Evolutionary conservation across 2,888 invertebrate genomes (phyloP).

Genomic region (Malthinus flaveolus): DNA sequence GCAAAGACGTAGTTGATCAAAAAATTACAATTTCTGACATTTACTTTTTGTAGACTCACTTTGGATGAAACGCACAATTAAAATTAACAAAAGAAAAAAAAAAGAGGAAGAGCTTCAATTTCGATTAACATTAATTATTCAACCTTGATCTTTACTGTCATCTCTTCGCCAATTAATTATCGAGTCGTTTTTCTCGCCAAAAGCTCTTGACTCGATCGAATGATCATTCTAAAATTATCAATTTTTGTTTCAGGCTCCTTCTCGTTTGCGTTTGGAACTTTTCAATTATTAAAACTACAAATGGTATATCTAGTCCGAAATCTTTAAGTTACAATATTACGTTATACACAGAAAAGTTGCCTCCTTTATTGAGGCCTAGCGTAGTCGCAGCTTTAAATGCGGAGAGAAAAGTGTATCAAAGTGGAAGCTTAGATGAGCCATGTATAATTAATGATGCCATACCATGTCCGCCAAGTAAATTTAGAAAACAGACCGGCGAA

Average conservation of each 20-base stretch:
- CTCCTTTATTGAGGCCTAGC: conserved; percentile 46
- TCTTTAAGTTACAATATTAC: conserved; percentile 41
- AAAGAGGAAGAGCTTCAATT: neutral
- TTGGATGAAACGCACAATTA: neutral
- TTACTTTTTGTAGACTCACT: conserved; percentile 1
- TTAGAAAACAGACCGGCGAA: conserved; percentile 77
- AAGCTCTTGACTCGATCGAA: too few relatives aligned
- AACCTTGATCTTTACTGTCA: neutral
- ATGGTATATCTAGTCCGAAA: conserved; percentile 1
- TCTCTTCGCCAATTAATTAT: too few relatives aligned
- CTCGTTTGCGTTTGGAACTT: neutral
- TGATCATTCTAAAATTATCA: too few relatives aligned
- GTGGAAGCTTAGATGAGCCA: conserved; percentile 38
- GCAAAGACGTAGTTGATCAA: too few relatives aligned
- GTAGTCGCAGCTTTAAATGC: conserved; percentile 46
- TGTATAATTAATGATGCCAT: conserved; percentile 56
- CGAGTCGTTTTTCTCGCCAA: too few relatives aligned
- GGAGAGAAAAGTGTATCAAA: conserved; percentile 35
- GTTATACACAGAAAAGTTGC: conserved; percentile 47
- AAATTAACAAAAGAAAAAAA: neutral
- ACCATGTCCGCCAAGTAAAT: conserved; percentile 81
- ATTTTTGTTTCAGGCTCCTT: neutral
- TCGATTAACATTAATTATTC: too few relatives aligned
- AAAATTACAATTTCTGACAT: neutral
- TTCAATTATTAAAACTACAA: neutral